Base-by-base conservation (phyloP, 2,888 invertebrate species). In the Agrotis puta region DNA sequence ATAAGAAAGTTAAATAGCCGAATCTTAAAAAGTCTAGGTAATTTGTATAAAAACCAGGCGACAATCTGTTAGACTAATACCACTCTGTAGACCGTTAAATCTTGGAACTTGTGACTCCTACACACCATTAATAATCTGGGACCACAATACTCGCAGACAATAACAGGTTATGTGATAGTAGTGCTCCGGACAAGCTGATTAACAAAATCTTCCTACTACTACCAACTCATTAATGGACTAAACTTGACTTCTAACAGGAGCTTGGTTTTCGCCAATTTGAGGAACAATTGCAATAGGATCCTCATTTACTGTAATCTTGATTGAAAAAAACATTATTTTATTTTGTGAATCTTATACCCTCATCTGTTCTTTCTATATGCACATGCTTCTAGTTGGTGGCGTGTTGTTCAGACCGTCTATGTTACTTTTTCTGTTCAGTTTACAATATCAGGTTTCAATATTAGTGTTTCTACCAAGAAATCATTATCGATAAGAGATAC, bases 401-500 rank as follows among this genome's bases (percentile, higher is more conserved):
- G 27, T 27, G 5, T 27, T 4, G 5, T 27, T 27, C 27, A 27
- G 27, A 27, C 5, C 27, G 3, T 27, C 5, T 5, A 27, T 3
- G 27, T n/a, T n/a, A 27, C 27, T 22, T 51, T 51, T 11, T 16
- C 16, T 14, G 2, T 7, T 53, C 22, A 14, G 7, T 24, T 22
- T 20, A n/a, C 18, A 45, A 24, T 47, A 2, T 27, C 2, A 2
- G 3, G 4, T 57, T 22, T 9, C 22, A 18, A 9, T 59, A 14
- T 22, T 27, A 7, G 33, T 33, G 7, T 57, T 33, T 22, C 20
- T 0, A 0, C 14, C 24, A 61, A 61, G 0, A 3, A 47, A 61
- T 24, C 1, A n/a, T n/a, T 45, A 14, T 47, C 14, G 7, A n/a
- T n/a, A 5, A 43, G 18, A 13, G 2, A 9, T 39, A 94, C 96